Evolutionary conservation across 2,888 invertebrate genomes (phyloP).

Genomic region (Nymphalis polychloros): DNA sequence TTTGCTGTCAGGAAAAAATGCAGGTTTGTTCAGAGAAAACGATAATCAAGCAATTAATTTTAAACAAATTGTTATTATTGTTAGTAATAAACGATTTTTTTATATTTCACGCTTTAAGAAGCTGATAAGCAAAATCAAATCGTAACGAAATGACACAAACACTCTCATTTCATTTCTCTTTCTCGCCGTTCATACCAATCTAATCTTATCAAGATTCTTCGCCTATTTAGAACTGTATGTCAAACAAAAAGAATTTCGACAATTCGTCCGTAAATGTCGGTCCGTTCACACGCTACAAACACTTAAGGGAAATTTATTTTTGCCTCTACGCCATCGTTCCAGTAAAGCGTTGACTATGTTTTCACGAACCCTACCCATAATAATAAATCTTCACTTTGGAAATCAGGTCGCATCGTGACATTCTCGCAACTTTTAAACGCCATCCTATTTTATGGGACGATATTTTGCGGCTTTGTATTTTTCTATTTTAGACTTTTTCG

Average conservation of each 20-base stretch:
- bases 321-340: constrained; percentile 28
- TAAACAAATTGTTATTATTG: too few relatives aligned
- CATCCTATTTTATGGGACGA: not conserved
- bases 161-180: constrained; percentile 10
- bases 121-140: not conserved
- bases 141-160: constrained; percentile 16
- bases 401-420: constrained; percentile 8
- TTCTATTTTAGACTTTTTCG: not conserved
- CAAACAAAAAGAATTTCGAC: constrained; percentile 32
- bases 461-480: not conserved
- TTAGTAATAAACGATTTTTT: not conserved
- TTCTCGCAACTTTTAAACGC: constrained; percentile 4
- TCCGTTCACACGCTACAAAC: constrained; percentile 31
- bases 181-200: constrained; percentile 17
- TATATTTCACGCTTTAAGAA: constrained; percentile 1
- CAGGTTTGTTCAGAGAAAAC: too few relatives aligned
- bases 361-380: constrained; percentile 30
- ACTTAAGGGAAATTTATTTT: constrained; percentile 34
- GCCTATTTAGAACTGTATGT: constrained; percentile 30
- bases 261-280: constrained; percentile 33
- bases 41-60: too few relatives aligned
- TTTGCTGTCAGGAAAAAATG: too few relatives aligned
- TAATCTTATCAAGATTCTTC: constrained; percentile 27
- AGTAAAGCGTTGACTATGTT: constrained; percentile 34
- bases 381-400: constrained; percentile 35